phyloP scores from a whole-genome alignment of 2,797 vertebrate genomes.

The Pitangus sulphuratus region DNA sequence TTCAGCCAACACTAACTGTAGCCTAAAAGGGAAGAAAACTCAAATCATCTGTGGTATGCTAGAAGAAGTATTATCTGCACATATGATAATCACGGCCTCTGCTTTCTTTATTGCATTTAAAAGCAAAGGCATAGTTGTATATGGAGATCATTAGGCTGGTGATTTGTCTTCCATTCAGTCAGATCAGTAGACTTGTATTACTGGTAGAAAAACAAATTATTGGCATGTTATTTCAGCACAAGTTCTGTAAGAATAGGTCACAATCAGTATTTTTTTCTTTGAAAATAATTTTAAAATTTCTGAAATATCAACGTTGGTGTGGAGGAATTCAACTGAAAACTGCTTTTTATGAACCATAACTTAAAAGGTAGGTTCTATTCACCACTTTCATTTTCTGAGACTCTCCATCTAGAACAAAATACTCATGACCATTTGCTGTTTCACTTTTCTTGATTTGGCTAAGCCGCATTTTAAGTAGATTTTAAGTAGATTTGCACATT shows the following conservation, averaged over 20 bases:
- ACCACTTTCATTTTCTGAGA: neutral
- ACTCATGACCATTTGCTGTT: neutral
- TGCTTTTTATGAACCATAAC: neutral
- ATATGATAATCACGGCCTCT: neutral
- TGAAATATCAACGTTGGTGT: neutral
- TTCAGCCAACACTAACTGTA: neutral
- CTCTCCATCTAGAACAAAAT: conserved; percentile 4
- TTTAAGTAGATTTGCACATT: neutral
- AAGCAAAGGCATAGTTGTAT: neutral
- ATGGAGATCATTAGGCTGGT: neutral
- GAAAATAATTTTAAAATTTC: neutral
- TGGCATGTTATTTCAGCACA: accelerated
- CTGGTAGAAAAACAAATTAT: neutral
- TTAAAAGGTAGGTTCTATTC: conserved; percentile 4
- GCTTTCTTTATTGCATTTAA: neutral
- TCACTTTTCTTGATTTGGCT: neutral
- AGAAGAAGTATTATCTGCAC: neutral
- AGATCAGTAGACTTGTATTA: neutral
- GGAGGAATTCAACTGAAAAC: neutral
- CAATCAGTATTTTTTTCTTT: neutral
- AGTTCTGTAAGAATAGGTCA: neutral
- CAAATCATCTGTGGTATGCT: neutral
- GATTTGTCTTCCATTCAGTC: neutral
- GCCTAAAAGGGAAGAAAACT: neutral
- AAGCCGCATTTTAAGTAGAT: neutral